A percentile compares a stretch with the other conserved stretches of the same genome.
These are phyloP conservation scores for Drosophila lutescens DNA, from an alignment of 2,888 invertebrate species.

Conservation along the genomic window DNA sequence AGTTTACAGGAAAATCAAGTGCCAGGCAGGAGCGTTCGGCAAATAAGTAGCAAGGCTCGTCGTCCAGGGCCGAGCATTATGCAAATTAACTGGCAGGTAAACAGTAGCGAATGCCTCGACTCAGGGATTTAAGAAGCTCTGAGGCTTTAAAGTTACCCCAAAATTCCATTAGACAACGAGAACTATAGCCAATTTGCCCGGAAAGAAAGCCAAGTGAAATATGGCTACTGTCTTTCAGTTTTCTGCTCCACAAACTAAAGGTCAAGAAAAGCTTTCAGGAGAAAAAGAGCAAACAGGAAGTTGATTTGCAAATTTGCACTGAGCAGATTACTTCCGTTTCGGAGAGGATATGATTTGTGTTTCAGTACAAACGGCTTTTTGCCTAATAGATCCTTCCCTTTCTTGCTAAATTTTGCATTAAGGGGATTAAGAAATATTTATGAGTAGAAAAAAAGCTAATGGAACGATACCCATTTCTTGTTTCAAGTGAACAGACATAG, in stretches of 20 bases:
- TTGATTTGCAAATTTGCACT: slow-evolving; percentile 50
- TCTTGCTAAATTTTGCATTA: neutral
- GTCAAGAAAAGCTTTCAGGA: neutral
- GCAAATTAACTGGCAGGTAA: slow-evolving; percentile 24
- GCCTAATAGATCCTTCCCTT: slow-evolving; percentile 2
- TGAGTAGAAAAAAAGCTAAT: neutral
- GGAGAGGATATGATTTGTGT: slow-evolving; percentile 24
- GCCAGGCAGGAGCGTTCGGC: slow-evolving; percentile 1
- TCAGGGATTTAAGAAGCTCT: neutral
- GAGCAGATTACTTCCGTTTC: slow-evolving; percentile 63
- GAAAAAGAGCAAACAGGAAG: slow-evolving; percentile 26
- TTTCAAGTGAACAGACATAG: neutral
- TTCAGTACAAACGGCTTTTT: neutral
- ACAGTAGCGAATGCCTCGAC: neutral
- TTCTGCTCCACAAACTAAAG: slow-evolving; percentile 18
- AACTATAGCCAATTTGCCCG: neutral
- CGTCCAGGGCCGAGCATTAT: slow-evolving; percentile 9
- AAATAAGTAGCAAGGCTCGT: slow-evolving; percentile 8
- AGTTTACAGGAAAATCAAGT: slow-evolving; percentile 29
- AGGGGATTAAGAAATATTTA: neutral
- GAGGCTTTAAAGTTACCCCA: neutral
- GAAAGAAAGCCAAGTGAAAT: neutral
- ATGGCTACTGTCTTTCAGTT: slow-evolving; percentile 10
- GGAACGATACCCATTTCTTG: neutral
- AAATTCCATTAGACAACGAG: neutral